Conservation (phyloP, 2,888 invertebrate genomes). For the Euplexia lucipara region DNA sequence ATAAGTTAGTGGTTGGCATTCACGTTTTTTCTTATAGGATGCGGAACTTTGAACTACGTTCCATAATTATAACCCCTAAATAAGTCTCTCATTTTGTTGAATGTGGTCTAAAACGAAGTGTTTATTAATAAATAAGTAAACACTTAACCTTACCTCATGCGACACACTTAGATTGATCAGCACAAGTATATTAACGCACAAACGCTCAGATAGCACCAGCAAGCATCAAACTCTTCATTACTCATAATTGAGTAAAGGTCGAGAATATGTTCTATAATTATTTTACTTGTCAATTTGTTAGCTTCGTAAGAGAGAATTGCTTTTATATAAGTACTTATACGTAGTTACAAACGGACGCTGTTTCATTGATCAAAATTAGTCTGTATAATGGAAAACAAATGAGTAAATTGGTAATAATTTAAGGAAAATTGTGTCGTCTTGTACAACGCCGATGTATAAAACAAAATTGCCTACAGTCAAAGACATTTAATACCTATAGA, state of each 20-base stretch:
- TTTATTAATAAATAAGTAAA: too few relatives aligned
- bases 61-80: too few relatives aligned
- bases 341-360: not conserved
- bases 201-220: not conserved
- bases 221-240: constrained; percentile 7
- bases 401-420: constrained; percentile 17
- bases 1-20: too few relatives aligned
- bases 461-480: too few relatives aligned
- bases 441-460: too few relatives aligned
- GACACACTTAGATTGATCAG: not conserved
- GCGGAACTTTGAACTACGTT: too few relatives aligned
- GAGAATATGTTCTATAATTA: not conserved
- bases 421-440: not conserved
- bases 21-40: too few relatives aligned
- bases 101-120: too few relatives aligned
- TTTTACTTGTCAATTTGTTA: not conserved
- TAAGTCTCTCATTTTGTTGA: too few relatives aligned
- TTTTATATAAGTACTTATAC: not conserved
- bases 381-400: not conserved
- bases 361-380: not conserved
- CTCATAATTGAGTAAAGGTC: not conserved
- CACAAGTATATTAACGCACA: not conserved
- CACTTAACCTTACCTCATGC: not conserved
- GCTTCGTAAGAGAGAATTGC: constrained; percentile 6
- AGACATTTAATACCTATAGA: too few relatives aligned